These are phyloP conservation scores for Camponotus floridanus DNA, from an alignment of 1,140 invertebrate genomes.

Conservation along the genomic window DNA sequence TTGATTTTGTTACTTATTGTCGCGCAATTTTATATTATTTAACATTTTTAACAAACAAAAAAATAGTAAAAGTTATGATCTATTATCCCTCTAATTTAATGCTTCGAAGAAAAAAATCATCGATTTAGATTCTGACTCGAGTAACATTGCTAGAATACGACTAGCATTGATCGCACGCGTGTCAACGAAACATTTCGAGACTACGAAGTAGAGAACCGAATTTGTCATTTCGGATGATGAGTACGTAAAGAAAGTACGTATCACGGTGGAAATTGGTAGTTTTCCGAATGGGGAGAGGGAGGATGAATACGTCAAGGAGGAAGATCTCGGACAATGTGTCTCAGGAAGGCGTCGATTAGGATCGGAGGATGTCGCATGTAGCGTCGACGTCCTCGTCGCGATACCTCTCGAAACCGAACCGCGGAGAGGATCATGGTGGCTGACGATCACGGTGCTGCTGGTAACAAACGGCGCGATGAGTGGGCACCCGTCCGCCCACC, in stretches of 20 bases:
- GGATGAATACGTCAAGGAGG: too few relatives aligned
- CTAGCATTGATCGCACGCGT: not conserved
- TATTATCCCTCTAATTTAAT: not conserved
- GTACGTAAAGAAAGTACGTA: not conserved
- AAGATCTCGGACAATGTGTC: slow-evolving; percentile 5
- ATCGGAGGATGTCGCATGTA: slow-evolving; percentile 25
- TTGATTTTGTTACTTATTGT: slow-evolving; percentile 1
- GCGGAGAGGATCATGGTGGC: slow-evolving; percentile 67
- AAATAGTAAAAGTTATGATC: not conserved
- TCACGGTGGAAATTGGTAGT: not conserved
- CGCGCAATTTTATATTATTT: not conserved
- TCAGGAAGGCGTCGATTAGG: slow-evolving; percentile 35
- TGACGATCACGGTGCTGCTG: slow-evolving; percentile 65
- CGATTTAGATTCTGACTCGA: not conserved
- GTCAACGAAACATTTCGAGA: not conserved
- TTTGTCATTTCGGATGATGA: not conserved
- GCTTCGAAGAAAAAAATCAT: not conserved
- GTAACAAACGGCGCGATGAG: slow-evolving; percentile 74
- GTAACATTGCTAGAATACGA: not conserved
- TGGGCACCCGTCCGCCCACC: slow-evolving; percentile 46
- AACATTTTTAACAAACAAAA: not conserved
- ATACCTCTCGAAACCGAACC: slow-evolving; percentile 45
- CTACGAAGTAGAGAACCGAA: not conserved
- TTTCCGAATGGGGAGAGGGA: not conserved
- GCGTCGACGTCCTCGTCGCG: slow-evolving; percentile 30